Percentiles rank a stretch among this genome's conserved stretches.
These are phyloP conservation scores for Gephyroberyx darwinii DNA, from an alignment of 2,797 vertebrate species.

Conservation along the genomic window DNA sequence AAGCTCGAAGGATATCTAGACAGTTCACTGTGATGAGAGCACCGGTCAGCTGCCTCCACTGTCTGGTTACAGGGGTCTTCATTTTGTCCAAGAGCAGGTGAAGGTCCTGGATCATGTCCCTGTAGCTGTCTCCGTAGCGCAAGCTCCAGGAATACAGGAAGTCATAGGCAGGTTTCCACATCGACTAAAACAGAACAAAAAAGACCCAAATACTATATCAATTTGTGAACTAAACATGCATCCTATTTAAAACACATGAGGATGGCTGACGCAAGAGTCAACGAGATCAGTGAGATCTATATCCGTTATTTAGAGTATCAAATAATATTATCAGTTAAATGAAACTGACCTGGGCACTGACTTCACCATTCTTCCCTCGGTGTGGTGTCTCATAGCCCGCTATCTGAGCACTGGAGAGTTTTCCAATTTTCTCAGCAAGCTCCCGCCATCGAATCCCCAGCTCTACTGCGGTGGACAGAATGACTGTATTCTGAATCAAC, in stretches of 20 bases:
- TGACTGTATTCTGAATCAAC: constrained; percentile 90
- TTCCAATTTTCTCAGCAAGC: constrained; percentile 88
- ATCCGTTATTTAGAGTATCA: not conserved
- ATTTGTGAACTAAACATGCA: not conserved
- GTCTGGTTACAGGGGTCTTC: constrained; percentile 92
- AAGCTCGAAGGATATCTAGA: constrained; percentile 86
- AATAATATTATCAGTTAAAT: not conserved
- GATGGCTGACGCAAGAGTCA: no score
- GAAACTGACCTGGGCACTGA: constrained; percentile 85
- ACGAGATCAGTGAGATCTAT: not conserved
- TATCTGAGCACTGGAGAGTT: constrained; percentile 89
- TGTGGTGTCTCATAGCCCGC: constrained; percentile 91
- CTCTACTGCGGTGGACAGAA: constrained; percentile 95
- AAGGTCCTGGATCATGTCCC: constrained; percentile 93
- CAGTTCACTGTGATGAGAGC: constrained; percentile 91
- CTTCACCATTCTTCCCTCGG: constrained; percentile 82
- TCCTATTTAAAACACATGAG: no score
- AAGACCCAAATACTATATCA: constrained; percentile 1
- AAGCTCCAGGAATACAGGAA: constrained; percentile 94
- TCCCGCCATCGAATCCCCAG: constrained; percentile 92
- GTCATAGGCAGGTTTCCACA: constrained; percentile 99
- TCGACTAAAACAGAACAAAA: constrained; percentile 81
- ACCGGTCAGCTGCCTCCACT: constrained; percentile 95
- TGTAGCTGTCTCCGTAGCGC: constrained; percentile 88
- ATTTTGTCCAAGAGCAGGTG: constrained; percentile 94